Evolutionary conservation across 1,140 invertebrate species (phyloP).

Genomic region (Brachionus sp.): DNA sequence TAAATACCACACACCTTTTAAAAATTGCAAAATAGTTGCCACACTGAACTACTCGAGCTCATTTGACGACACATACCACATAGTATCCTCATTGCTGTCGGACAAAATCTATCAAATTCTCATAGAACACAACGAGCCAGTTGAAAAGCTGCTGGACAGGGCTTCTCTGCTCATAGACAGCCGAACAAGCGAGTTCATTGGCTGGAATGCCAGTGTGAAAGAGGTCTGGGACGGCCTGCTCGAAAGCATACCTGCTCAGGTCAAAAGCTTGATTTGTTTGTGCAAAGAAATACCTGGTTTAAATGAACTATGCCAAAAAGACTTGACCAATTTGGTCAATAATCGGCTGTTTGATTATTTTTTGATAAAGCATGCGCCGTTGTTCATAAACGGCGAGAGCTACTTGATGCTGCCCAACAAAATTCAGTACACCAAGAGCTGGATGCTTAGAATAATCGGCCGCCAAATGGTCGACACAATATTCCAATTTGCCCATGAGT

Average conservation of each 20-base stretch:
- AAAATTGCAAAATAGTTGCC: neutral
- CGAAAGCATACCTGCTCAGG: neutral
- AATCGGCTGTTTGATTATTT: conserved; percentile 45
- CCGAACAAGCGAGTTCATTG: neutral
- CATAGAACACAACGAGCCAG: neutral
- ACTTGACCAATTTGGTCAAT: conserved; percentile 27
- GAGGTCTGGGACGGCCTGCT: conserved; percentile 37
- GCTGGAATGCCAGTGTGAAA: neutral
- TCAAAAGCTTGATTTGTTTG: neutral
- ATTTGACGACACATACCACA: conserved; percentile 2
- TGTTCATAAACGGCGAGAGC: conserved; percentile 8
- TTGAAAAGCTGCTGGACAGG: neutral
- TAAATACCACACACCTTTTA: conserved; percentile 9
- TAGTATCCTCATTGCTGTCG: neutral
- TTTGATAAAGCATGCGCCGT: conserved; percentile 21
- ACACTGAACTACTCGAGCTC: neutral
- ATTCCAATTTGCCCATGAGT: conserved; percentile 18
- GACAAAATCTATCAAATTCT: conserved; percentile 22
- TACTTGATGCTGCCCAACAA: conserved; percentile 29
- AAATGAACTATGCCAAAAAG: neutral
- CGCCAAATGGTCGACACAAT: conserved; percentile 15
- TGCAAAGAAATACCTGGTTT: conserved; percentile 35
- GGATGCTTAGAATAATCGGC: conserved; percentile 34
- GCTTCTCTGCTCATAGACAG: neutral
- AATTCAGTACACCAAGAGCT: conserved; percentile 1